These are phyloP conservation scores for Graphium colonna DNA, from an alignment of 2,888 invertebrate genomes.

Conservation along the genomic window DNA sequence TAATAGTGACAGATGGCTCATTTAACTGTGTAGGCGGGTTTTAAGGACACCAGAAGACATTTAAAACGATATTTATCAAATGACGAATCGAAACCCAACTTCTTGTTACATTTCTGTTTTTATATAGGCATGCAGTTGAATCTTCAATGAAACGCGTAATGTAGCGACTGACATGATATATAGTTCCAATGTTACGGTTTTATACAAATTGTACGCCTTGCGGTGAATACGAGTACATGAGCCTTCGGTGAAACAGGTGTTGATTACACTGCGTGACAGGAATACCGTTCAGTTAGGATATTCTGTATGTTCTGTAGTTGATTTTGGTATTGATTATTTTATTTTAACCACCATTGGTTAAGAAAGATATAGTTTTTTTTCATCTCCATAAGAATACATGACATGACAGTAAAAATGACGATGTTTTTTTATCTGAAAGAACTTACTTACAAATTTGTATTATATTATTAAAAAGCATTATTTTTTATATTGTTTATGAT, in stretches of 20 bases:
- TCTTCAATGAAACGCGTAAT: constrained; percentile 5
- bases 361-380: too few relatives aligned
- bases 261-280: constrained; percentile 16
- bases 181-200: constrained; percentile 13
- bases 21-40: constrained; percentile 20
- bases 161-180: constrained; percentile 4
- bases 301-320: too few relatives aligned
- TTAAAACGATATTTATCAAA: constrained; percentile 8
- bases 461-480: too few relatives aligned
- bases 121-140: background rate
- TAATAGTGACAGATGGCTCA: constrained; percentile 20
- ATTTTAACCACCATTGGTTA: too few relatives aligned
- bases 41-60: constrained; percentile 12
- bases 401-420: too few relatives aligned
- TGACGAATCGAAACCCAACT: background rate
- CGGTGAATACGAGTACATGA: constrained; percentile 22
- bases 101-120: background rate
- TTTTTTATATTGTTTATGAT: too few relatives aligned
- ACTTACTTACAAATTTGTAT: too few relatives aligned
- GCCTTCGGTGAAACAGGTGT: constrained; percentile 25
- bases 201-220: constrained; percentile 12
- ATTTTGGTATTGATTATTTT: too few relatives aligned
- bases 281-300: constrained; percentile 8
- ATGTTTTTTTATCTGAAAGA: too few relatives aligned
- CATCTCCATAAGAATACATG: too few relatives aligned